phyloP scores from a whole-genome alignment of 2,888 invertebrate species.

The Penaeus monodon region DNA sequence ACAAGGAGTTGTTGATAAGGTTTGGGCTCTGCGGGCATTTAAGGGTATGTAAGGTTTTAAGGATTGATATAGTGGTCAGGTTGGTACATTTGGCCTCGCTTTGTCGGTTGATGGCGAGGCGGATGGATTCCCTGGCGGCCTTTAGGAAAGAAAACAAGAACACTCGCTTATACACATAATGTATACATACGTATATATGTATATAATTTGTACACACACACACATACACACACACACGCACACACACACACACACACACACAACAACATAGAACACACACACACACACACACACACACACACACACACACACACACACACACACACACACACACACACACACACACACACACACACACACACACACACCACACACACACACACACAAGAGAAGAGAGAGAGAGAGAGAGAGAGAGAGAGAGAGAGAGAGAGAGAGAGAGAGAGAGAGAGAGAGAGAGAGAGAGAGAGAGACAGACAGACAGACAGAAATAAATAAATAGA shows the following conservation, averaged over 20 bases:
- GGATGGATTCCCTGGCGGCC: neutral
- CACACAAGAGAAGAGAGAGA: neutral
- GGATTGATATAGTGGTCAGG: too few relatives aligned
- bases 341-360: neutral
- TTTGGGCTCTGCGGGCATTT: too few relatives aligned
- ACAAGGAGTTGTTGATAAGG: too few relatives aligned
- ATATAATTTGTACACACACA: neutral
- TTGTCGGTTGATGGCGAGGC: neutral
- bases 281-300: constrained; percentile 1
- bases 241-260: neutral
- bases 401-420: neutral
- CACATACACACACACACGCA: neutral
- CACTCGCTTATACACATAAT: too few relatives aligned
- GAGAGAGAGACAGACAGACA: neutral
- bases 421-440: neutral
- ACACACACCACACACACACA: neutral
- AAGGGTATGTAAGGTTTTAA: too few relatives aligned
- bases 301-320: neutral
- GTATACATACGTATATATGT: neutral
- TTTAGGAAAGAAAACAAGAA: neutral
- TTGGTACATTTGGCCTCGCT: too few relatives aligned
- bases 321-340: neutral
- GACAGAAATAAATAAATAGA: neutral
- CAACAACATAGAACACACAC: neutral
- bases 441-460: neutral